Evolutionary conservation across 2,888 invertebrate genomes (phyloP).

Genomic region (Leptinotarsa rubiginosa): DNA sequence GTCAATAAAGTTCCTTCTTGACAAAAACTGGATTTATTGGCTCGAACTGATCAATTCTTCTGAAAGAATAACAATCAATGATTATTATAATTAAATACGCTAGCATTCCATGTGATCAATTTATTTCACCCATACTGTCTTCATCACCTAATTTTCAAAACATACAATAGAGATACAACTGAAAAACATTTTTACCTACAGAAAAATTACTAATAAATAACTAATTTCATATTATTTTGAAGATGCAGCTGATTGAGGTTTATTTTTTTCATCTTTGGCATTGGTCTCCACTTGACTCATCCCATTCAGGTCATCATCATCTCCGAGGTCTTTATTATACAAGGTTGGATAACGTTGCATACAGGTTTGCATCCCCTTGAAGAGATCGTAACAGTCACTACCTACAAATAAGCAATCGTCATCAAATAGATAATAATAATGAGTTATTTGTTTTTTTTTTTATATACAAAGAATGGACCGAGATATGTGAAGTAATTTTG

Average conservation of each 20-base stretch:
- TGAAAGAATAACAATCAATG: too few relatives aligned
- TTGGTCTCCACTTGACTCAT: conserved; percentile 18
- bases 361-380: conserved; percentile 91
- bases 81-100: not conserved
- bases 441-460: too few relatives aligned
- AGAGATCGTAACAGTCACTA: conserved; percentile 91
- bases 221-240: conserved; percentile 19
- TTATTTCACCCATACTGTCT: not conserved
- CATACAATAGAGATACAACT: not conserved
- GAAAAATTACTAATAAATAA: conserved; percentile 10
- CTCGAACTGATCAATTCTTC: too few relatives aligned
- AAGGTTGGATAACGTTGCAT: conserved; percentile 88
- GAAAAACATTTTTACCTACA: not conserved
- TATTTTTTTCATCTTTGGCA: conserved; percentile 11
- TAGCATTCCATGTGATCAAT: not conserved
- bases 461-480: too few relatives aligned
- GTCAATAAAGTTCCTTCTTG: too few relatives aligned
- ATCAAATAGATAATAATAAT: not conserved
- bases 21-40: too few relatives aligned
- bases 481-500: too few relatives aligned
- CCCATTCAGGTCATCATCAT: conserved; percentile 68
- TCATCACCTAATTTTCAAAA: not conserved
- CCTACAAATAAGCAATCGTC: conserved; percentile 54
- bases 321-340: conserved; percentile 80
- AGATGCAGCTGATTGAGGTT: conserved; percentile 17